phyloP scores from a whole-genome alignment of 2,888 invertebrate species.

The Acleris holmiana region DNA sequence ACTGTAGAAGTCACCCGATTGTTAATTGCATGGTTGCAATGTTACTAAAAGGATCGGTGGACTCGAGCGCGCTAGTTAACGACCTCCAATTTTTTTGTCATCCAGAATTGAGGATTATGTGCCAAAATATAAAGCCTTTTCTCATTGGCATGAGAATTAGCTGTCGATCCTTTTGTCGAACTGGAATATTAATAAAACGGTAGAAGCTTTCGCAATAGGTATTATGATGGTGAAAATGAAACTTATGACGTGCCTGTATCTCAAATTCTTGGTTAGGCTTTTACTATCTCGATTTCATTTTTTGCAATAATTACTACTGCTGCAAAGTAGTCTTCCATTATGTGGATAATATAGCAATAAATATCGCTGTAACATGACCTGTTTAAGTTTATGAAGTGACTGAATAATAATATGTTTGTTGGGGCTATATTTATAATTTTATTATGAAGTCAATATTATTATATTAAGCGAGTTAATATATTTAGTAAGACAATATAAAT shows the following conservation, averaged over 20 bases:
- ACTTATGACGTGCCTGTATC: neutral
- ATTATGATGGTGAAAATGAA: neutral
- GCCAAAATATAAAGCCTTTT: no score
- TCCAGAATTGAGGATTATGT: no score
- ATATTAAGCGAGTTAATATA: slow-evolving; percentile 25
- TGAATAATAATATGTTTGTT: slow-evolving; percentile 31
- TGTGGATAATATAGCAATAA: slow-evolving; percentile 23
- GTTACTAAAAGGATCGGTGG: no score
- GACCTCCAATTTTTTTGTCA: no score
- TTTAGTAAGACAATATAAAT: slow-evolving; percentile 12
- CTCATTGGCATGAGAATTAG: no score
- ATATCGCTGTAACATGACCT: slow-evolving; percentile 16
- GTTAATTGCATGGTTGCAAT: no score
- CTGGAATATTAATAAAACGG: no score
- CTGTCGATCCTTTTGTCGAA: no score
- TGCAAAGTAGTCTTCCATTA: slow-evolving; percentile 1
- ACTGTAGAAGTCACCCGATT: no score
- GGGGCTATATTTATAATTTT: slow-evolving; percentile 13
- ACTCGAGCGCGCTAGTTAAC: no score
- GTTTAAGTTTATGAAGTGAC: slow-evolving; percentile 31
- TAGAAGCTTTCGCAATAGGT: neutral
- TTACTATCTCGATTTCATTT: neutral
- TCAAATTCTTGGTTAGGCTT: neutral
- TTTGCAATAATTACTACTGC: neutral
- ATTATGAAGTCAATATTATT: slow-evolving; percentile 21